Conservation (phyloP, 2,888 invertebrate species). For the Bombyx huttoni region DNA sequence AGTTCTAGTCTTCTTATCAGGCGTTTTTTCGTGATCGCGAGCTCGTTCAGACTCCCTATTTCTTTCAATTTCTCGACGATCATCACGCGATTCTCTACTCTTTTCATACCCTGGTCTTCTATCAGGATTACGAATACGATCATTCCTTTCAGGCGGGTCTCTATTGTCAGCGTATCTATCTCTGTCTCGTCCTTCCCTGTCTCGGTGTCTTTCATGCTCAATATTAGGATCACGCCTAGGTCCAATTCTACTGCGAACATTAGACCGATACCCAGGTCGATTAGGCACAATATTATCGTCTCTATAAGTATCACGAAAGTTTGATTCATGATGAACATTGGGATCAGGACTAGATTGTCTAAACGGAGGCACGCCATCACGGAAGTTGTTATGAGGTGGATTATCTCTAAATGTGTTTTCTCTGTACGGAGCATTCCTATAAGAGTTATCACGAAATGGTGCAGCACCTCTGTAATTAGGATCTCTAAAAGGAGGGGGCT, state of each 20-base stretch:
- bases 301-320: constrained; percentile 48
- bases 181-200: constrained; percentile 52
- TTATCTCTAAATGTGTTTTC: constrained; percentile 51
- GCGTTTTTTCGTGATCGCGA: constrained; percentile 53
- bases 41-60: constrained; percentile 54
- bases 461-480: constrained; percentile 45
- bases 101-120: constrained; percentile 40
- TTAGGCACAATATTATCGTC: constrained; percentile 36
- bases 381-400: constrained; percentile 39
- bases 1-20: constrained; percentile 45
- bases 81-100: constrained; percentile 42
- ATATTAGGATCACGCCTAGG: constrained; percentile 45
- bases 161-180: constrained; percentile 54
- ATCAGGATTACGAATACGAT: constrained; percentile 53
- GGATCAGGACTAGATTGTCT: constrained; percentile 52
- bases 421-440: constrained; percentile 45
- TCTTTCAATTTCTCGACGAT: constrained; percentile 40
- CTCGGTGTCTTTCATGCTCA: constrained; percentile 54
- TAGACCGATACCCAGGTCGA: constrained; percentile 40
- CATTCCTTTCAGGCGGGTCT: constrained; percentile 43
- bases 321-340: constrained; percentile 48
- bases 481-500: constrained; percentile 36
- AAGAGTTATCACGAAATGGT: constrained; percentile 44
- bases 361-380: constrained; percentile 42
- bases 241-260: constrained; percentile 35